Conservation (phyloP, 2,888 invertebrate species). For the Thysanoteuthis rhombus region DNA sequence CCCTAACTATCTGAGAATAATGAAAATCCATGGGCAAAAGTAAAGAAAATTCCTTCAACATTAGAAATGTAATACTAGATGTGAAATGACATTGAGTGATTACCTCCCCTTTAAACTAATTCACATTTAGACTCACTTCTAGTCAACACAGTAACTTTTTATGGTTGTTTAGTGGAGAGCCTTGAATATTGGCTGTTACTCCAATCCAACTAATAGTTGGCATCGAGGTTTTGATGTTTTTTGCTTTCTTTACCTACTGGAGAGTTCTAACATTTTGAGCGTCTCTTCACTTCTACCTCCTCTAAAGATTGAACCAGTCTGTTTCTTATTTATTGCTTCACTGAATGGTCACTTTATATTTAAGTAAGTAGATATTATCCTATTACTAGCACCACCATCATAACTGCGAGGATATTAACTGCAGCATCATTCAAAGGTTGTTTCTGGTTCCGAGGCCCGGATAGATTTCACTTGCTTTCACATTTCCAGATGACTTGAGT, state of each 20-base stretch:
- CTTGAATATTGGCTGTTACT: not conserved
- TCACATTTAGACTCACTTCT: not conserved
- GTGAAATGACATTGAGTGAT: not conserved
- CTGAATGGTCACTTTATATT: constrained; percentile 12
- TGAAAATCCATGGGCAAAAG: no score
- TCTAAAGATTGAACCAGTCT: not conserved
- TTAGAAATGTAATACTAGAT: not conserved
- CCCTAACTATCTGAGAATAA: not conserved
- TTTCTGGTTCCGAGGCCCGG: not conserved
- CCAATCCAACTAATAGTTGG: not conserved
- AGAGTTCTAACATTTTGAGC: not conserved
- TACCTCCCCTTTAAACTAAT: not conserved
- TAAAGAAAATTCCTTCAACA: not conserved
- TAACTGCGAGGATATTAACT: not conserved
- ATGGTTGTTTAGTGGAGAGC: not conserved
- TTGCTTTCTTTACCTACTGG: not conserved
- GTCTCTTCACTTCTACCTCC: not conserved
- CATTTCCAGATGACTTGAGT: not conserved
- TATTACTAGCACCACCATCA: not conserved
- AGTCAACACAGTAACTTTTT: not conserved
- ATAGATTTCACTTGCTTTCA: constrained; percentile 12
- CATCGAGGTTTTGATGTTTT: not conserved
- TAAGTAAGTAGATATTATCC: not conserved
- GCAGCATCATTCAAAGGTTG: not conserved
- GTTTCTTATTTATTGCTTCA: not conserved